Evolutionary conservation across 2,113 vertebrate species (phyloP).

Genomic region (Pipa parva): DNA sequence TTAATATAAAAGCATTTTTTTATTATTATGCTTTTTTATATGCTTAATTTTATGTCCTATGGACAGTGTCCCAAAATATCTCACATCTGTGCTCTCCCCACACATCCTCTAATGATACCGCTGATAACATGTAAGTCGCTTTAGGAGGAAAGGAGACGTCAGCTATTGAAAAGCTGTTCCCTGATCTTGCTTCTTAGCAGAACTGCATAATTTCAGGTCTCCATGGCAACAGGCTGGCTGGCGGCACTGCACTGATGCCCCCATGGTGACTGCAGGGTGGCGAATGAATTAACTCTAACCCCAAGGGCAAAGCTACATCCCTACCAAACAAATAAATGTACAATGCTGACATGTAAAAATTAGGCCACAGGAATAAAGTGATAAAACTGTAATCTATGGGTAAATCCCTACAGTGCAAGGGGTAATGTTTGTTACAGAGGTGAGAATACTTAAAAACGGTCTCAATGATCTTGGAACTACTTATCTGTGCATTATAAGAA

Average conservation of each 20-base stretch:
- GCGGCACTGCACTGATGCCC: conserved; percentile 33
- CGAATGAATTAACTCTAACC: conserved; percentile 28
- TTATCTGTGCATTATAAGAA: too few relatives aligned
- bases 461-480: too few relatives aligned
- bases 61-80: background rate
- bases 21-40: background rate
- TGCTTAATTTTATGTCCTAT: background rate
- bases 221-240: conserved; percentile 30
- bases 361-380: conserved; percentile 8
- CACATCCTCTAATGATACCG: conserved; percentile 18
- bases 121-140: conserved; percentile 28
- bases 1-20: background rate
- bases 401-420: background rate
- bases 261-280: conserved; percentile 15
- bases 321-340: conserved; percentile 23
- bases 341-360: conserved; percentile 21
- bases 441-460: too few relatives aligned
- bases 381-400: background rate
- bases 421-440: too few relatives aligned
- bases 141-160: conserved; percentile 23
- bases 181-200: conserved; percentile 38
- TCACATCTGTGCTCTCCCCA: background rate
- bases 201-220: conserved; percentile 32
- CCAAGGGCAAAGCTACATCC: background rate
- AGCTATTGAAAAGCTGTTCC: conserved; percentile 31